Percentiles rank a stretch among this genome's conserved stretches.
These are phyloP conservation scores for Petromus typicus DNA, from an alignment of 2,113 vertebrate species.

Conservation along the genomic window DNA sequence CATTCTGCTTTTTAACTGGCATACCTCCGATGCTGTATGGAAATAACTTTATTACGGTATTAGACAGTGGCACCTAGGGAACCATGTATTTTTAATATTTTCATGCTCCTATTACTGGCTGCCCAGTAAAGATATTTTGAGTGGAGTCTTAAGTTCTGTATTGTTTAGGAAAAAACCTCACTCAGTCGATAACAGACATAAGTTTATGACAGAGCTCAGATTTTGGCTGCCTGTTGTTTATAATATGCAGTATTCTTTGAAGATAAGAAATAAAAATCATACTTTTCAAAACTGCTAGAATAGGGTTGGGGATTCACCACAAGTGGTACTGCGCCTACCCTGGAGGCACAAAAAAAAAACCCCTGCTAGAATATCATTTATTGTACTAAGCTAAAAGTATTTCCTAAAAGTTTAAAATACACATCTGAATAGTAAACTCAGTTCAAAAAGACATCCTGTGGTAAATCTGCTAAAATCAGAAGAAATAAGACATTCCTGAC, in stretches of 20 bases:
- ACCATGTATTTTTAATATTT: constrained; percentile 42
- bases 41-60: not conserved
- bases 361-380: not conserved
- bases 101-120: not conserved
- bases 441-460: not conserved
- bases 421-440: not conserved
- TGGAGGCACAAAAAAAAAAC: too few relatives aligned
- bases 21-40: not conserved
- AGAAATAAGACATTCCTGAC: not conserved
- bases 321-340: too few relatives aligned
- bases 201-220: not conserved
- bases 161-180: constrained; percentile 52
- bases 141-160: not conserved
- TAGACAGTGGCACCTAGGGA: not conserved
- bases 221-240: constrained; percentile 17
- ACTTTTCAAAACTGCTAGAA: not conserved
- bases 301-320: too few relatives aligned
- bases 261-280: constrained; percentile 13
- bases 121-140: not conserved
- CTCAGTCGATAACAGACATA: not conserved
- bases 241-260: not conserved
- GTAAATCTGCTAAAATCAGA: not conserved
- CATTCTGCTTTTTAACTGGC: not conserved
- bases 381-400: constrained; percentile 14
- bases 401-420: constrained; percentile 19